Evolutionary conservation across 1,140 invertebrate genomes (phyloP), one percentile per base, ranked within the genome.

Genomic region (Pseudoatta argentina): DNA sequence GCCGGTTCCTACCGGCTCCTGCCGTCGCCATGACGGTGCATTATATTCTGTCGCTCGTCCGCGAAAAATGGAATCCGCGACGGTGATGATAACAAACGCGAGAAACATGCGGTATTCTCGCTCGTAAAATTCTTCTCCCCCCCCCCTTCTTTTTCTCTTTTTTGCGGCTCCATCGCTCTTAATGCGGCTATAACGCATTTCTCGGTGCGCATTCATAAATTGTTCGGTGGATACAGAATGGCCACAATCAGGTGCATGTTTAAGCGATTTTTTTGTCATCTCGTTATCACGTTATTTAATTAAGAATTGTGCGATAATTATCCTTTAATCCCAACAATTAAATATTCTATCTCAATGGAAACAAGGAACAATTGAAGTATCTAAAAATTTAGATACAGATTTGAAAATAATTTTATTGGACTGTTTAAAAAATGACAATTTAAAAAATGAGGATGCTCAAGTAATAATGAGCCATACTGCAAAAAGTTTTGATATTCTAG

Each of bases 51-150:
- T n/a, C 78, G 34, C 67, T 57, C 53, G 34, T 44, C 66, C 30
- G 10, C 53, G 69, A 82, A 82, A 82, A 82, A 73, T 82, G 18
- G 67, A 24, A 82, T 73, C n/a, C 21, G 39, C 14, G 67, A 39
- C 39, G 51, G 21, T 27, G 67, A 69, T 24, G 51, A 44, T 73
- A 59, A 82, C 66, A 72, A 72, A 73, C 27, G 39, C 78, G 79
- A 21, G 21, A 21, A 48, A 59, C 53, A 72, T 18, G 39, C 39
- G 39, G 14, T 48, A 59, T 27, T 83, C 67, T 82, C 39, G 61
- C 44, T 34, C 30, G 27, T 69, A 48, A 24, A 66, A 14, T 10
- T 67, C 10, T 12, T 18, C 16, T 30, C 0, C 7, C 34, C 5
- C 30, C 34, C 4, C 14, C 14, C 1, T 21, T 2, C 4, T 12